Evolutionary conservation across 2,113 vertebrate species (phyloP), one percentile per base, ranked within the genome.

Genomic region (Campylorhamphus procurvoides): DNA sequence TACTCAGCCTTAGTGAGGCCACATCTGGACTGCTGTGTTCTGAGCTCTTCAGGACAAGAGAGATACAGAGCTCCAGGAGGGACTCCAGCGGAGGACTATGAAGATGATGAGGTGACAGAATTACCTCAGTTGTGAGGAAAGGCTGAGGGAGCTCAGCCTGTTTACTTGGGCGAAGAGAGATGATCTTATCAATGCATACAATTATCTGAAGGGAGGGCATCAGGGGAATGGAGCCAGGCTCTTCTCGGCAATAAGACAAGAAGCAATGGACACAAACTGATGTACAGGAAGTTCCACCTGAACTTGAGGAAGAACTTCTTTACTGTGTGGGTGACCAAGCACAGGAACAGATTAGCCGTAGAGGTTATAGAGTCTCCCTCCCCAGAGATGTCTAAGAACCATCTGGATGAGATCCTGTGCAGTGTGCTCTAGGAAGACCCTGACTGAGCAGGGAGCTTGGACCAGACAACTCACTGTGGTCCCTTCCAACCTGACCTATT

Each of bases 61-160:
- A 74, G 3, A 17, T 13, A 11, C 0, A 18, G 33, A 27, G 10
- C 0, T 67, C 52, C 33, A 46, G 24, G 13, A 52, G 33, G 0
- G 0, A 27, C 18, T 19, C 52, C 60, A 59, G 33, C 10, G 22
- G 13, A 67, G 50, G 33, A 23, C 33, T 59, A 3, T 20, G 18
- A 52, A 28, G 28, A 28, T 44, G 44, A 20, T 60, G 28, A 16
- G 10, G 19, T n/a, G 39, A 53, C 10, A 47, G 16, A 19, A 53
- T 6, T 6, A 20, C 19, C 16, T 68, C 39, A 47, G 11, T 60
- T 82, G 53, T 67, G 39, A 75, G 46, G 33, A 47, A 46, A 60
- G 19, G 19, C n/a, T 47, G 9, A 53, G 19, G 16, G 39, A 47
- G 29, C 24, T 60, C 5, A 15, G 6, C 15, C 44, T 40, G 3